Percentiles rank a stretch among this genome's conserved stretches.
Evolutionary conservation across 2,113 vertebrate species (phyloP).

Genomic region (Osmerus mordax): DNA sequence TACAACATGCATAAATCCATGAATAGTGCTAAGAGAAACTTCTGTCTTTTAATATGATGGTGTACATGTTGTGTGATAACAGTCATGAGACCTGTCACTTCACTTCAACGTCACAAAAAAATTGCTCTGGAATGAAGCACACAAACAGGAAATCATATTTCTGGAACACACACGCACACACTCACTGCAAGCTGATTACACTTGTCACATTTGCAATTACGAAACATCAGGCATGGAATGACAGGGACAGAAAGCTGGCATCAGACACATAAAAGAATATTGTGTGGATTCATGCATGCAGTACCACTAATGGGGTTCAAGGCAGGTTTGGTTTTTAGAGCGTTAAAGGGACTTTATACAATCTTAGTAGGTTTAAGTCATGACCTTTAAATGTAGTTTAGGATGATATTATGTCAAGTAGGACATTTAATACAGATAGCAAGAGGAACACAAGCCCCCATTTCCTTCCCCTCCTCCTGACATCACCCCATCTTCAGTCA

Average conservation of each 20-base stretch:
- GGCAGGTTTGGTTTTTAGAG: constrained; percentile 59
- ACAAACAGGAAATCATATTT: constrained; percentile 4
- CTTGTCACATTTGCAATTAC: constrained; percentile 42
- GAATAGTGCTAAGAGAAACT: no score
- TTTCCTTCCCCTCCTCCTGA: no score
- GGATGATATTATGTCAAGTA: constrained; percentile 57
- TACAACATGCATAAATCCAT: no score
- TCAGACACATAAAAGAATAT: constrained; percentile 63
- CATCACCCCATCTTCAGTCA: constrained; percentile 14
- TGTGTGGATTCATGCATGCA: constrained; percentile 71
- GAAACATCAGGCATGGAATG: constrained; percentile 55
- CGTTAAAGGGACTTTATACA: constrained; percentile 79
- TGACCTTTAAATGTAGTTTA: constrained; percentile 71
- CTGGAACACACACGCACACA: constrained; percentile 11
- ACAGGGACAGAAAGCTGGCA: constrained; percentile 48
- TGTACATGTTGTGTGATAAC: no score
- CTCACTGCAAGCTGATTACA: constrained; percentile 40
- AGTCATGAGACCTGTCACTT: no score
- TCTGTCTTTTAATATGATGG: no score
- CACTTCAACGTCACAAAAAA: constrained; percentile 48
- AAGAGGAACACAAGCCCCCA: background rate
- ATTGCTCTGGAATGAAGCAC: constrained; percentile 49
- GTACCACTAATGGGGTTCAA: constrained; percentile 60
- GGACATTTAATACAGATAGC: constrained; percentile 30
- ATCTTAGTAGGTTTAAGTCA: constrained; percentile 67